Evolutionary conservation across 2,888 invertebrate genomes (phyloP).

Genomic region (Lepeophtheirus nordmannii): DNA sequence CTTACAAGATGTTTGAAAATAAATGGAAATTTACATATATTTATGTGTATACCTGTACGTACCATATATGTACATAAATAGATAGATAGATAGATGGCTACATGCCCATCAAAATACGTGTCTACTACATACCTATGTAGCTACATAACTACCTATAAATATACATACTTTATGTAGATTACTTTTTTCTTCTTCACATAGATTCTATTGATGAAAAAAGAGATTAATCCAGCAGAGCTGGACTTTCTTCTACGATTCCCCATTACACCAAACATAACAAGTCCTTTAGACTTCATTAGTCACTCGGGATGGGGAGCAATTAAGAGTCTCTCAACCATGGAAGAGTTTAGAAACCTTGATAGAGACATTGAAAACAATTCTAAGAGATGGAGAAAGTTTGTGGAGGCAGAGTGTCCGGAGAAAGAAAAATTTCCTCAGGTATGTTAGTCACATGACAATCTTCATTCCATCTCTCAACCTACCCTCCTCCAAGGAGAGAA

Average conservation of each 20-base stretch:
- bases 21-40: neutral
- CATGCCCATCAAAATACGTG: neutral
- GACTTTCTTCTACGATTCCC: constrained; percentile 87
- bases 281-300: constrained; percentile 84
- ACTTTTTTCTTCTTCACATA: constrained; percentile 33
- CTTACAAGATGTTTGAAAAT: neutral
- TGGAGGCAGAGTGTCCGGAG: constrained; percentile 86
- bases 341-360: constrained; percentile 83
- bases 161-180: neutral
- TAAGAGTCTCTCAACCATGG: constrained; percentile 70
- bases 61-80: neutral
- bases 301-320: constrained; percentile 89
- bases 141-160: too few relatives aligned
- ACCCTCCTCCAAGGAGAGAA: too few relatives aligned
- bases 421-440: constrained; percentile 82
- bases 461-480: too few relatives aligned
- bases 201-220: constrained; percentile 71
- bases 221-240: constrained; percentile 65
- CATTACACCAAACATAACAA: constrained; percentile 73
- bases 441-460: neutral
- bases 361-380: constrained; percentile 87
- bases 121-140: too few relatives aligned
- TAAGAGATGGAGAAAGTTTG: constrained; percentile 93
- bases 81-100: neutral
- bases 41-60: too few relatives aligned